phyloP scores from a whole-genome alignment of 2,797 vertebrate species.

The Oophaga sylvatica region DNA sequence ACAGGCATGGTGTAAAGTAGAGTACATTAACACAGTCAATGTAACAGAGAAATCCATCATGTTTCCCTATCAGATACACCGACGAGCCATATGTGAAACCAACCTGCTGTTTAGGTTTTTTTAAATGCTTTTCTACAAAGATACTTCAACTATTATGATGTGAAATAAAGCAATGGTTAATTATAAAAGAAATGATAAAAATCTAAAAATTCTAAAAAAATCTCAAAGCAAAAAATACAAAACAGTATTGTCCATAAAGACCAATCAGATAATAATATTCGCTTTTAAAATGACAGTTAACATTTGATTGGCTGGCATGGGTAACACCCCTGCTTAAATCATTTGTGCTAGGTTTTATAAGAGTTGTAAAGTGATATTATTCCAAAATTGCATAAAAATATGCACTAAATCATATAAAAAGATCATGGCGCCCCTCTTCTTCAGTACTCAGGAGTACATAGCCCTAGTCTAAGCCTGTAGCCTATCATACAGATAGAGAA shows the following conservation, averaged over 20 bases:
- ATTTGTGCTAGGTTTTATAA: background rate
- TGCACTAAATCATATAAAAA: background rate
- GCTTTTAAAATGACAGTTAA: background rate
- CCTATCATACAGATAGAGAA: background rate
- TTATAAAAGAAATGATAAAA: too few species aligned
- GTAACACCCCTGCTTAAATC: background rate
- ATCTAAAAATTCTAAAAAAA: too few species aligned
- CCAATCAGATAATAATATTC: background rate
- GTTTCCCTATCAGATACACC: too few species aligned
- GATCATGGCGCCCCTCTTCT: background rate
- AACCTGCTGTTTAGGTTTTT: too few species aligned
- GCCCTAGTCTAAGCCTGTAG: background rate
- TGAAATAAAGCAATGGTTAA: too few species aligned
- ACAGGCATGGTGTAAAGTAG: background rate
- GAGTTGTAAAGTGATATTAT: background rate
- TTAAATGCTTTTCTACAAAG: too few species aligned
- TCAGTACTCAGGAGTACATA: background rate
- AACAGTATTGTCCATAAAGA: too few species aligned
- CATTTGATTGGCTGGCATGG: too few species aligned
- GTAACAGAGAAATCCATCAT: background rate
- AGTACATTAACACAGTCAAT: background rate
- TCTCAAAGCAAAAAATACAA: too few species aligned
- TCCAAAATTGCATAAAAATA: background rate
- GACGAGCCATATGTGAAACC: too few species aligned
- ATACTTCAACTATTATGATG: too few species aligned